These are phyloP conservation scores for Brenthis ino DNA, from an alignment of 2,888 invertebrate genomes.

Conservation along the genomic window DNA sequence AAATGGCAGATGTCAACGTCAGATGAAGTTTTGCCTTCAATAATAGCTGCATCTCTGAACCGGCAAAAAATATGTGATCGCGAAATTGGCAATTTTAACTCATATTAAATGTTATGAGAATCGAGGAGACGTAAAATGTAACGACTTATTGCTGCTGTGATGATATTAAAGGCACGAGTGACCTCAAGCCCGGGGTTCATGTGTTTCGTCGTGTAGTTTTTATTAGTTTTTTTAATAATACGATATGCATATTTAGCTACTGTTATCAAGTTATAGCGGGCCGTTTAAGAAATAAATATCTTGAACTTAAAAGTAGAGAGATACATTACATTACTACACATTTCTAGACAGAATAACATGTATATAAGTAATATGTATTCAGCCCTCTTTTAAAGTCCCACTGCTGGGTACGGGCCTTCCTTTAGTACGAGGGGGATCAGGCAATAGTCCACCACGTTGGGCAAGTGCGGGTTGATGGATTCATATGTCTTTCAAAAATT, in stretches of 20 bases:
- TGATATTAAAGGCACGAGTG: constrained; percentile 9
- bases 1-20: constrained; percentile 16
- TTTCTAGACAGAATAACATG: no score
- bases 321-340: no score
- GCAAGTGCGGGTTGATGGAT: no score
- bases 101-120: constrained; percentile 22
- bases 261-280: no score
- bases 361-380: no score
- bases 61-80: constrained; percentile 18
- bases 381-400: no score
- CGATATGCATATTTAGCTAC: not conserved
- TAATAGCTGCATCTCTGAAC: constrained; percentile 9
- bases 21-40: constrained; percentile 10
- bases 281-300: no score
- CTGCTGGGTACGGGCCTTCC: no score
- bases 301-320: no score
- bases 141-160: constrained; percentile 12
- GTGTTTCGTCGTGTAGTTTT: constrained; percentile 8
- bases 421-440: no score
- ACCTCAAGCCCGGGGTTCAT: not conserved
- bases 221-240: not conserved
- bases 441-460: no score
- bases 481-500: no score
- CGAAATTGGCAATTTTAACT: constrained; percentile 21
- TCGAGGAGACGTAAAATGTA: constrained; percentile 15